Conservation (phyloP, 2,888 invertebrate genomes). For the Julus scandinavius region DNA sequence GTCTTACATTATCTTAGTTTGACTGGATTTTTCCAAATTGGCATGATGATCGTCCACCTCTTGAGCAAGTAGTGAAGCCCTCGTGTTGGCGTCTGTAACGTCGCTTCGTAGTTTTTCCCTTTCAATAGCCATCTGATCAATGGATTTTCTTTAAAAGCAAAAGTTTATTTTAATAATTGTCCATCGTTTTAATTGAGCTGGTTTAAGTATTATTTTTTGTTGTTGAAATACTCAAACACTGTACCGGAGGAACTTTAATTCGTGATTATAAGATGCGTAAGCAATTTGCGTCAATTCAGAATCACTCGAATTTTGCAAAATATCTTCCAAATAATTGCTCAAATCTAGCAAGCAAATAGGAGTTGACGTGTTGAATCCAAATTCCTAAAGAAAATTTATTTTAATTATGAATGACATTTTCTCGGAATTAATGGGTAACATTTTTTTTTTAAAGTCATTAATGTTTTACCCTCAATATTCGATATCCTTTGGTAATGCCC, state of each 20-base stretch:
- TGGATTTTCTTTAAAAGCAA: constrained; percentile 65
- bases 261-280: constrained; percentile 53
- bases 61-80: constrained; percentile 83
- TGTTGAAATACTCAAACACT: not conserved
- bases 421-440: not conserved
- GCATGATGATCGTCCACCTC: constrained; percentile 92
- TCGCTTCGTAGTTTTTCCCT: constrained; percentile 83
- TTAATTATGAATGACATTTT: not conserved
- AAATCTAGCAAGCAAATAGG: constrained; percentile 55
- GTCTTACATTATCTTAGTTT: constrained; percentile 72
- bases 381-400: constrained; percentile 52
- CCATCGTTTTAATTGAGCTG: not conserved
- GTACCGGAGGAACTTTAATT: constrained; percentile 56
- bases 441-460: not conserved
- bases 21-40: constrained; percentile 80
- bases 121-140: constrained; percentile 79
- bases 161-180: constrained; percentile 2
- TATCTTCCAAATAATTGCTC: constrained; percentile 55
- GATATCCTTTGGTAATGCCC: constrained; percentile 63
- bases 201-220: not conserved
- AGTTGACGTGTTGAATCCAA: constrained; percentile 55
- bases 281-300: constrained; percentile 56
- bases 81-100: constrained; percentile 82
- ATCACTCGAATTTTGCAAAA: constrained; percentile 55
- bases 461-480: constrained; percentile 60